Percentiles rank a stretch among this genome's conserved stretches.
phyloP scores from a whole-genome alignment of 2,113 vertebrate species.

The Phylloscopus trochilus region DNA sequence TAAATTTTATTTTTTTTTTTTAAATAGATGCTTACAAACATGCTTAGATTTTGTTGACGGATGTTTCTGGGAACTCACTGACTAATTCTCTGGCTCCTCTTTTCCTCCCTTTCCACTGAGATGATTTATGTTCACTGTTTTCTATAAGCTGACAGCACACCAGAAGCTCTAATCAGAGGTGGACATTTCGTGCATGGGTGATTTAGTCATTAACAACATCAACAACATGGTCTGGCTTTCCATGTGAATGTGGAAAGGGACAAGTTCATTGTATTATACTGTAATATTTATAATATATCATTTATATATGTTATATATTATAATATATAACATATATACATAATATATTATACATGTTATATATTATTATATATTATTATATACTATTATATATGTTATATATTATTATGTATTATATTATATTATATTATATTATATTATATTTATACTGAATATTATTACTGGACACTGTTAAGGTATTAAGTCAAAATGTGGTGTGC shows the following conservation, averaged over 20 bases:
- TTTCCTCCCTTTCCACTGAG: background rate
- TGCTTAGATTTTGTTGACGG: background rate
- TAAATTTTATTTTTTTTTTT: background rate
- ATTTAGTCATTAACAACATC: background rate
- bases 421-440: no score
- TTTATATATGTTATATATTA: no score
- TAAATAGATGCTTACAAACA: background rate
- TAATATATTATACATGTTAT: no score
- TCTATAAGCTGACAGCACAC: background rate
- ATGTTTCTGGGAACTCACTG: background rate
- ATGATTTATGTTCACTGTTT: background rate
- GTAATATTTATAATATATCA: background rate
- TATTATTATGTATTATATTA: no score
- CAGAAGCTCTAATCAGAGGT: background rate
- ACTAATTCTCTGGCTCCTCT: background rate
- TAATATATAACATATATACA: no score
- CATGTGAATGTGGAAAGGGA: background rate
- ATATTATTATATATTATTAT: no score
- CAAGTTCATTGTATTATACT: background rate
- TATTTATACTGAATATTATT: background rate
- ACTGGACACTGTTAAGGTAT: background rate
- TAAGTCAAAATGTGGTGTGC: background rate
- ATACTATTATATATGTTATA: no score
- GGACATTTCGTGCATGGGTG: background rate
- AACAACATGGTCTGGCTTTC: background rate